Evolutionary conservation across 2,888 invertebrate species (phyloP).

Genomic region (Monochamus alternatus): DNA sequence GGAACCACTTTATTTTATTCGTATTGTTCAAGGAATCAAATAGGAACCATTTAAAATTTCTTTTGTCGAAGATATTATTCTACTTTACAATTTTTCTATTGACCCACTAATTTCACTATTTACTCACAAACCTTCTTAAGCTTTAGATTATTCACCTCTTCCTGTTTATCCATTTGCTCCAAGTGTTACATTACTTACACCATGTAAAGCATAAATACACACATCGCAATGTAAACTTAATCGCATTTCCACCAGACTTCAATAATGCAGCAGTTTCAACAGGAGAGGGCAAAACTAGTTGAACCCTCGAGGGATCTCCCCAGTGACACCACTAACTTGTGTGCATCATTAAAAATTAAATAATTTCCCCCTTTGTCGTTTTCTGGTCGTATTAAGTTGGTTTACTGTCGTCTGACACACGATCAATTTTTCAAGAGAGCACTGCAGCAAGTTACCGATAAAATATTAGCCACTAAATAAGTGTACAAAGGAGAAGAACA

Average conservation of each 20-base stretch:
- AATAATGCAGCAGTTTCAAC: neutral
- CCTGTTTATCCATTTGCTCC: too few relatives aligned
- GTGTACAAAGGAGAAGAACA: too few relatives aligned
- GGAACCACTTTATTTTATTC: too few relatives aligned
- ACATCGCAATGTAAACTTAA: neutral
- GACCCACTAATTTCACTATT: too few relatives aligned
- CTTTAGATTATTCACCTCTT: too few relatives aligned
- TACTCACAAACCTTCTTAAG: too few relatives aligned
- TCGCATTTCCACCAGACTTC: neutral
- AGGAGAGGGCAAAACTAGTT: neutral
- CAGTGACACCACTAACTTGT: neutral
- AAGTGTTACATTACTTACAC: too few relatives aligned
- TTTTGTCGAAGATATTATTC: too few relatives aligned
- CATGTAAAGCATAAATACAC: neutral
- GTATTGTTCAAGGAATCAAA: too few relatives aligned
- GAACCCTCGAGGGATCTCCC: neutral
- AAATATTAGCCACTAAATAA: too few relatives aligned
- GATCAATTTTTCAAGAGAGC: neutral
- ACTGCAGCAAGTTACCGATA: neutral
- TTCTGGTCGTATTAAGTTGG: neutral
- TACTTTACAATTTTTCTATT: too few relatives aligned
- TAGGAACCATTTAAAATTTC: too few relatives aligned
- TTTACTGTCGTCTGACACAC: neutral
- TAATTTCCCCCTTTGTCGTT: neutral
- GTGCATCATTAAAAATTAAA: neutral